phyloP scores from a whole-genome alignment of 2,888 invertebrate species.

The Netelia inedita region DNA sequence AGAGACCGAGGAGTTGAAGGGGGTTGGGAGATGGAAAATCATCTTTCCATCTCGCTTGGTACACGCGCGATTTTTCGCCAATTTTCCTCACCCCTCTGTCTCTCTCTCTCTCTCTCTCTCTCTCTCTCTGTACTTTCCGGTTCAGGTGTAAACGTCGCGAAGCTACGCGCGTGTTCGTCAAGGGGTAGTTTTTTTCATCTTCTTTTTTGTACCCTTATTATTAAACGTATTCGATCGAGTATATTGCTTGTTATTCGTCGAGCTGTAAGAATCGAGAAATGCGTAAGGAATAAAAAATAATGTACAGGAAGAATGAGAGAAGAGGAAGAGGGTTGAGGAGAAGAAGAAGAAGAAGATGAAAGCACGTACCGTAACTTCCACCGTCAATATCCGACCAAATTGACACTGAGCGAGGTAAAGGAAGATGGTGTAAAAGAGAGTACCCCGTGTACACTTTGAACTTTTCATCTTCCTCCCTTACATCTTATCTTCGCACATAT shows the following conservation, averaged over 20 bases:
- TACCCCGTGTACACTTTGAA: constrained; percentile 27
- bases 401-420: constrained; percentile 45
- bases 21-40: constrained; percentile 35
- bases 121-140: constrained; percentile 25
- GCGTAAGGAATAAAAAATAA: background rate
- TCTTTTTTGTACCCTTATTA: background rate
- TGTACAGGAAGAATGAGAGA: background rate
- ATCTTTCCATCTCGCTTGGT: constrained; percentile 50
- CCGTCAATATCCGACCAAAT: constrained; percentile 57
- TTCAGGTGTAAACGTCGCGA: constrained; percentile 21
- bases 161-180: background rate
- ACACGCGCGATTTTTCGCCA: constrained; percentile 29
- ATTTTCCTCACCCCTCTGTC: constrained; percentile 19
- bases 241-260: background rate
- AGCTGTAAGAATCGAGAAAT: background rate
- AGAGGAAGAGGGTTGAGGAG: background rate
- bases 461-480: constrained; percentile 23
- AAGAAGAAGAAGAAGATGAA: constrained; percentile 40
- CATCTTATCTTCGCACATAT: constrained; percentile 15
- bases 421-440: background rate
- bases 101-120: constrained; percentile 21
- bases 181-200: background rate
- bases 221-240: no score
- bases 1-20: constrained; percentile 20
- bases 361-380: constrained; percentile 50